Percentiles rank a stretch among this genome's conserved stretches.
These are phyloP conservation scores for Tortrix viridana DNA, from an alignment of 2,888 invertebrate species.

Conservation along the genomic window DNA sequence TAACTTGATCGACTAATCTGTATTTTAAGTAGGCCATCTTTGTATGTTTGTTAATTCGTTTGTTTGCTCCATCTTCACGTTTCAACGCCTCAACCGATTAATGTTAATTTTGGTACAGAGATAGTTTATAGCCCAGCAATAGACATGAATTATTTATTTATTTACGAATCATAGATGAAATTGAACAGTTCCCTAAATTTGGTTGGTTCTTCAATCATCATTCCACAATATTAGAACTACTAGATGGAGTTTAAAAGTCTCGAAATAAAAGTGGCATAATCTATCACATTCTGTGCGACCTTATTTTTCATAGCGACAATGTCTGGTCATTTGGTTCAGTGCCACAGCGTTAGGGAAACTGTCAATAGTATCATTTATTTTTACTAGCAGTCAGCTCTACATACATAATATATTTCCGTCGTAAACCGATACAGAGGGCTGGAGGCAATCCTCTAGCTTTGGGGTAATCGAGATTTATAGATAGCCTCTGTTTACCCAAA, in stretches of 20 bases:
- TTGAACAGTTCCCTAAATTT: too few relatives aligned
- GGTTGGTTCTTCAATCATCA: too few relatives aligned
- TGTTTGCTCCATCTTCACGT: too few relatives aligned
- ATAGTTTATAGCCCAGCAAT: too few relatives aligned
- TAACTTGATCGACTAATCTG: too few relatives aligned
- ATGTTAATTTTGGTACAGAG: too few relatives aligned
- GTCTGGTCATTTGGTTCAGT: conserved; percentile 33
- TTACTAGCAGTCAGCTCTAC: conserved; percentile 36
- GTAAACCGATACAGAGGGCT: conserved; percentile 30
- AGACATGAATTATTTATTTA: neutral
- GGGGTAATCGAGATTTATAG: conserved; percentile 38
- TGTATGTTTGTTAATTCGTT: too few relatives aligned
- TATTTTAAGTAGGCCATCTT: too few relatives aligned
- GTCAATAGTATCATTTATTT: conserved; percentile 37
- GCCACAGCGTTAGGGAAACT: conserved; percentile 35
- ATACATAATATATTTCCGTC: conserved; percentile 38
- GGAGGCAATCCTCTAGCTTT: conserved; percentile 33
- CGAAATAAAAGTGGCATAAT: conserved; percentile 4
- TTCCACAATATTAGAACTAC: neutral
- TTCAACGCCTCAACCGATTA: too few relatives aligned
- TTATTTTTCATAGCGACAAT: conserved; percentile 36
- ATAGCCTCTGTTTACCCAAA: conserved; percentile 17
- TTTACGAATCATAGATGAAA: too few relatives aligned
- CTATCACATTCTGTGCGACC: conserved; percentile 12
- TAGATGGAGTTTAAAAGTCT: neutral